These are phyloP conservation scores for Heliconius ismenius DNA, from an alignment of 2,888 invertebrate species.

Conservation along the genomic window DNA sequence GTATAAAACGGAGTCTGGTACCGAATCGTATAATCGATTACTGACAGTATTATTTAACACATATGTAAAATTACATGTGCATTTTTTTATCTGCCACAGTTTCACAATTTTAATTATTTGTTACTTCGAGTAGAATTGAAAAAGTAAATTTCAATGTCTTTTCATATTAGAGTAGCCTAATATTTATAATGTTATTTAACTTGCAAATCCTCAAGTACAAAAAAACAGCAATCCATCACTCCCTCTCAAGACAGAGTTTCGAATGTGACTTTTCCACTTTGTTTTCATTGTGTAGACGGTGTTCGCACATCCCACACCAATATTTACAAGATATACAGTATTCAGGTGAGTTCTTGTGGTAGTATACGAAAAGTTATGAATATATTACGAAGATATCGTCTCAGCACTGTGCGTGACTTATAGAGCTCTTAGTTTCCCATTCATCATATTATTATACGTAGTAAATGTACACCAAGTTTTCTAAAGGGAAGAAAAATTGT, in stretches of 20 bases:
- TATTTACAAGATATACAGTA: slow-evolving; percentile 16
- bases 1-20: too few species aligned
- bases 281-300: neutral
- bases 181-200: neutral
- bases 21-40: too few species aligned
- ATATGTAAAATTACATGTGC: too few species aligned
- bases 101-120: too few species aligned
- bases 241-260: neutral
- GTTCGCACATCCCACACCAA: neutral
- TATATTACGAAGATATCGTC: slow-evolving; percentile 32
- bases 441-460: slow-evolving; percentile 28
- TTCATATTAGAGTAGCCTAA: neutral
- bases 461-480: slow-evolving; percentile 29
- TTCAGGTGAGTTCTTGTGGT: slow-evolving; percentile 26
- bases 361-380: slow-evolving; percentile 29
- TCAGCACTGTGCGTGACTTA: slow-evolving; percentile 34
- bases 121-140: too few species aligned
- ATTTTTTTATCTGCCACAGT: too few species aligned
- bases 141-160: neutral
- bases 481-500: slow-evolving; percentile 24
- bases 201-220: neutral
- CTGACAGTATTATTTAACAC: too few species aligned
- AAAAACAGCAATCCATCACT: slow-evolving; percentile 5
- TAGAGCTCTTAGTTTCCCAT: slow-evolving; percentile 31
- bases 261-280: neutral